These are phyloP conservation scores for Pachymerium ferrugineum DNA, from an alignment of 2,888 invertebrate genomes.

Conservation along the genomic window DNA sequence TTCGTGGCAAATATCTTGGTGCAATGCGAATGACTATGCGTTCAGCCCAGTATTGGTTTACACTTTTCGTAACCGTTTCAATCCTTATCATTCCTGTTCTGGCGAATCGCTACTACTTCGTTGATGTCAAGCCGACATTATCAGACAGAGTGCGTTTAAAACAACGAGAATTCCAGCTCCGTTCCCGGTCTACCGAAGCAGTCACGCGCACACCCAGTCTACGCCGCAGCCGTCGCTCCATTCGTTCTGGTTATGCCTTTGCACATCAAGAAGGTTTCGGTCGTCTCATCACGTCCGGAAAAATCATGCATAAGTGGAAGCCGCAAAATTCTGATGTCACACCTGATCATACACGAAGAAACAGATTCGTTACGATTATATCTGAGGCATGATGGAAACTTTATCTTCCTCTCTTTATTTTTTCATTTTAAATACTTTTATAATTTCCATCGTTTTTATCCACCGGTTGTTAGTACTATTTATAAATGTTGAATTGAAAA, in stretches of 20 bases:
- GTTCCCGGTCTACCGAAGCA: slow-evolving; percentile 67
- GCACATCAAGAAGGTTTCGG: slow-evolving; percentile 98
- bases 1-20: slow-evolving; percentile 51
- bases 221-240: slow-evolving; percentile 78
- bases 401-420: background rate
- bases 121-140: slow-evolving; percentile 83
- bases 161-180: slow-evolving; percentile 50
- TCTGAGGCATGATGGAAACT: background rate
- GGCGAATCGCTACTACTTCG: slow-evolving; percentile 90
- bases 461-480: background rate
- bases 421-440: background rate
- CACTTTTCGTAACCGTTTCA: slow-evolving; percentile 60
- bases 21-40: slow-evolving; percentile 54
- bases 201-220: slow-evolving; percentile 80
- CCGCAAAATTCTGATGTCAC: background rate
- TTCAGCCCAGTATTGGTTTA: slow-evolving; percentile 71
- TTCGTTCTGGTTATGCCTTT: slow-evolving; percentile 96
- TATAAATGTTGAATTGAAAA: background rate
- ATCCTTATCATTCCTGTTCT: slow-evolving; percentile 88
- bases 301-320: slow-evolving; percentile 67
- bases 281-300: slow-evolving; percentile 91
- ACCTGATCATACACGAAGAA: background rate
- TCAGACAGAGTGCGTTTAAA: slow-evolving; percentile 85
- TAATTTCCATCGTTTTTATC: background rate
- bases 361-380: slow-evolving; percentile 5